Evolutionary conservation across 1,140 invertebrate genomes (phyloP), one percentile per base, ranked within the genome.

Genomic region (honey bee (Apis mellifera)): DNA sequence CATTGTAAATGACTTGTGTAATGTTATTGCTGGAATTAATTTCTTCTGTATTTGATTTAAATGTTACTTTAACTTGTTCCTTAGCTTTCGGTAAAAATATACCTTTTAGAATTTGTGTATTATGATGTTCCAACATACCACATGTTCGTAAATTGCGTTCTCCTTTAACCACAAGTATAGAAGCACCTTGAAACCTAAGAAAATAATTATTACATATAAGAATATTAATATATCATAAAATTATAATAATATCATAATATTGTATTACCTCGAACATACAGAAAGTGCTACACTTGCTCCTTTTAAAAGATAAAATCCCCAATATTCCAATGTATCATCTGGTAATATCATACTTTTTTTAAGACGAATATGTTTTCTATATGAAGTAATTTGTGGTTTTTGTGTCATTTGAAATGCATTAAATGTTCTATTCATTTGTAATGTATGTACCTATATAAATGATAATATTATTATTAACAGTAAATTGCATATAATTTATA

Each of bases 311-410:
- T 97, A 98, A 94, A 98, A 98, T 42, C 97, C 97, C 97, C 97
- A 98, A 93, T 98, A 98, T 92, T 98, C 97, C 57, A 98, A 94
- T 42, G 97, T 97, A 89, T 98, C 97, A 93, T 98, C 97, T 1
- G 97, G 97, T 84, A 98, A 92, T 15, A 93, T 95, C 96, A 98
- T 97, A 65, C 97, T 97, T 90, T 98, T 97, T 89, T 96, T 96
- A 88, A 98, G 94, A 83, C 95, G 94, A 86, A 97, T 96, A 90
- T 97, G 96, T 93, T 97, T 97, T 59, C 95, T 95, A 83, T 95
- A 96, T 12, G 95, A 94, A 32, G 96, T 96, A 54, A 96, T 94
- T 93, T 96, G 95, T 23, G 97, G 97, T 85, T 93, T 95, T 13
- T 96, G 95, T 78, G 95, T 93, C 91, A 97, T 94, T 95, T 98